Conservation (phyloP, 2,888 invertebrate genomes). For the Ormyrus pomaceus region DNA sequence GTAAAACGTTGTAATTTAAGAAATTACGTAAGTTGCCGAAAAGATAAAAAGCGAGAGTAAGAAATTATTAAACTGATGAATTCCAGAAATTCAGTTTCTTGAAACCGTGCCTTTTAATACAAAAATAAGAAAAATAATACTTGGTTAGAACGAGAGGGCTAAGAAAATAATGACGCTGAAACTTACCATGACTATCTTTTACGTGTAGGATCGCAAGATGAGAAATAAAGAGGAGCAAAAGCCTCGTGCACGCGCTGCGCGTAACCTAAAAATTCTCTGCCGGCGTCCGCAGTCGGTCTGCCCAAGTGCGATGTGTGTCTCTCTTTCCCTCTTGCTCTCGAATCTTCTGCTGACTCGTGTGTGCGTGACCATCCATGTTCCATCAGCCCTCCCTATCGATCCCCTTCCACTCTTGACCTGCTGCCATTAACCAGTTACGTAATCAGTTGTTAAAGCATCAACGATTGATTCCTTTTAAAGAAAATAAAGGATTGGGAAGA, state of each 20-base stretch:
- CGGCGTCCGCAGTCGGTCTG: slow-evolving; percentile 51
- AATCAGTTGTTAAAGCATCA: background rate
- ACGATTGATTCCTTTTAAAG: too few species aligned
- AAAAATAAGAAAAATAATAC: too few species aligned
- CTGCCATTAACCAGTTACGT: background rate
- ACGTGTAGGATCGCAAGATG: slow-evolving; percentile 2
- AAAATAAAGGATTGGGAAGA: too few species aligned
- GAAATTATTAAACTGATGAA: too few species aligned
- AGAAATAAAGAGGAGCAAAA: slow-evolving; percentile 20
- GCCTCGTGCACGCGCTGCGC: slow-evolving; percentile 41
- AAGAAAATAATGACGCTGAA: background rate
- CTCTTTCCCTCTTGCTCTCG: slow-evolving; percentile 24
- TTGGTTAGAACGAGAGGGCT: too few species aligned
- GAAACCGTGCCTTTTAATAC: too few species aligned
- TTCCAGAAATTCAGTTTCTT: too few species aligned
- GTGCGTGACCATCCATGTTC: background rate
- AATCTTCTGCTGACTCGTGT: slow-evolving; percentile 32
- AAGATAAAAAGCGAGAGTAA: too few species aligned
- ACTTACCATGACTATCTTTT: slow-evolving; percentile 43
- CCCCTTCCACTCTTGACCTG: background rate
- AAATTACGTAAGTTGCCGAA: too few species aligned
- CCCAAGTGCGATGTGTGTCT: background rate
- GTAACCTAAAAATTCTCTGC: slow-evolving; percentile 41
- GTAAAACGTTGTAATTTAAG: too few species aligned
- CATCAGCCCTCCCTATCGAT: background rate